A percentile compares a stretch with the other conserved stretches of the same genome.
Evolutionary conservation across 2,113 vertebrate species (phyloP).

Genomic region (Anser brachyrhynchus): DNA sequence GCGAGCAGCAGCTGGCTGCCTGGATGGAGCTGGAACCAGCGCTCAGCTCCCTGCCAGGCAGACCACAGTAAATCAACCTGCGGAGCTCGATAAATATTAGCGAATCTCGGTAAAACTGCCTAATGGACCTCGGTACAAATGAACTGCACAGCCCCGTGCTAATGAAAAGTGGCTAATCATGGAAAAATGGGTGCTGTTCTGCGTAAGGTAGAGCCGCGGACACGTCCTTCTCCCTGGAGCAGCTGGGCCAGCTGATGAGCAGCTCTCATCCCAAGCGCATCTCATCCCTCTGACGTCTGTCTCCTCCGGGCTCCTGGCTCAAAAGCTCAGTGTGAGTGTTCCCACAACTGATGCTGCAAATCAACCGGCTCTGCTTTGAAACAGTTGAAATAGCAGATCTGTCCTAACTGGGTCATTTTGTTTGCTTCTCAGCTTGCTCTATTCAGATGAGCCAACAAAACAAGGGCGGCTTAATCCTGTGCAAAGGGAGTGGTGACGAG

Average conservation of each 20-base stretch:
- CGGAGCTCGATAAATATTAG: neutral
- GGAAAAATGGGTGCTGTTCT: neutral
- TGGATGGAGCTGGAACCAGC: neutral
- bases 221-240: accelerated
- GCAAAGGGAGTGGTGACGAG: neutral
- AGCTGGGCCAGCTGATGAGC: neutral
- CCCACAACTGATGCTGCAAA: neutral
- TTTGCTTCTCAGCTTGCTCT: neutral
- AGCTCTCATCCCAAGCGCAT: neutral
- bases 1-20: neutral
- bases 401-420: neutral
- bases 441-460: neutral
- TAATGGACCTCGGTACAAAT: neutral
- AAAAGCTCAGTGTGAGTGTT: neutral
- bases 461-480: neutral
- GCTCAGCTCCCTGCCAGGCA: neutral
- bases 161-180: neutral
- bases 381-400: neutral
- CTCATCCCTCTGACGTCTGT: neutral
- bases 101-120: neutral
- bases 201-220: neutral
- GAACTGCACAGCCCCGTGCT: neutral
- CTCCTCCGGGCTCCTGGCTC: neutral
- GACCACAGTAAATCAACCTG: neutral
- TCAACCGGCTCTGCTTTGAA: neutral